Conservation (phyloP, 2,888 invertebrate species). For the Ecdyonurus torrentis region DNA sequence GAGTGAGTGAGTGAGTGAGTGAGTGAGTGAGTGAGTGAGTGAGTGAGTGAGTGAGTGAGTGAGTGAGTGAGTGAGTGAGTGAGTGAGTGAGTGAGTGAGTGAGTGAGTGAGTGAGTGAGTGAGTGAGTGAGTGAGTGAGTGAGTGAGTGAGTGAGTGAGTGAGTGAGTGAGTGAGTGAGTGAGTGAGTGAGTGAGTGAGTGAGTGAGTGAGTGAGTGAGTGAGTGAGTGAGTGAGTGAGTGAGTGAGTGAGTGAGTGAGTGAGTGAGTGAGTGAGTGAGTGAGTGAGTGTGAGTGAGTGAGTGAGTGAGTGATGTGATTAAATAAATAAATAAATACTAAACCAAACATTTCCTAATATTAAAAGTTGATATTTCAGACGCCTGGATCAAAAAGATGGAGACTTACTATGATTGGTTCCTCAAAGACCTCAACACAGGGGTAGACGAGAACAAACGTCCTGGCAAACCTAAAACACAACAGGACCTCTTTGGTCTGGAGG, state of each 20-base stretch:
- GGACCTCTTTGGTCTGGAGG: too few relatives aligned
- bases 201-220: conserved; percentile 5
- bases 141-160: conserved; percentile 5
- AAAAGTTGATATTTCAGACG: conserved; percentile 17
- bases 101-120: background rate
- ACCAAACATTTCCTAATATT: too few relatives aligned
- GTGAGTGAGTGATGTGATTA: conserved; percentile 9
- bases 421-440: conserved; percentile 36
- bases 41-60: background rate
- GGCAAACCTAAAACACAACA: too few relatives aligned
- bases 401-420: conserved; percentile 24
- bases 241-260: conserved; percentile 6
- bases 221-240: conserved; percentile 6
- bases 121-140: conserved; percentile 5
- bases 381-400: conserved; percentile 20
- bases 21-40: conserved; percentile 2
- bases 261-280: conserved; percentile 5
- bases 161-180: conserved; percentile 2
- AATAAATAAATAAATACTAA: too few relatives aligned
- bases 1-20: conserved; percentile 4
- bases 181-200: conserved; percentile 4
- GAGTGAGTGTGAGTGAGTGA: conserved; percentile 10
- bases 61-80: conserved; percentile 2
- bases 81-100: background rate
- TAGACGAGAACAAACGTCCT: conserved; percentile 39